Evolutionary conservation across 2,888 invertebrate genomes (phyloP).

Genomic region (Lissocephala sabroskyi): DNA sequence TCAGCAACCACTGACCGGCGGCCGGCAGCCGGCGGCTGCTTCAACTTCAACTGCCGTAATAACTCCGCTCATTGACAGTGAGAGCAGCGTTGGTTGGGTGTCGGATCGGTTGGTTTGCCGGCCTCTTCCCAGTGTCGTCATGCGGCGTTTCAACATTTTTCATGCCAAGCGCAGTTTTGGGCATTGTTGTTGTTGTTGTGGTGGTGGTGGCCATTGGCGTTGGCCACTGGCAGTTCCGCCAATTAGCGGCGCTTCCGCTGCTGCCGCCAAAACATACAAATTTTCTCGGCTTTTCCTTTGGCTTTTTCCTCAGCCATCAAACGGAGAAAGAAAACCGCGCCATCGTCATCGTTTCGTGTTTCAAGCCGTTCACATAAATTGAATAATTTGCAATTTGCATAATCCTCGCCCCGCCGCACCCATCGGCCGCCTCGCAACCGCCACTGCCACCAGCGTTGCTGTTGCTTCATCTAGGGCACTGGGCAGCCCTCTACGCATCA

Average conservation of each 20-base stretch:
- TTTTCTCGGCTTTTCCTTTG: conserved; percentile 55
- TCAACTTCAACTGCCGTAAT: conserved; percentile 14
- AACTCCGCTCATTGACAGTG: conserved; percentile 31
- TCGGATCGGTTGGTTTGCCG: too few relatives aligned
- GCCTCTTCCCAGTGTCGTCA: conserved; percentile 48
- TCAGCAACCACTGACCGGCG: conserved; percentile 30
- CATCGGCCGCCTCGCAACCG: not conserved
- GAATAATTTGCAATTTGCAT: conserved; percentile 56
- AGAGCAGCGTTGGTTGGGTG: conserved; percentile 14
- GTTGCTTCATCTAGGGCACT: not conserved
- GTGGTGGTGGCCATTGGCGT: conserved; percentile 8
- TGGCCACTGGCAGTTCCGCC: conserved; percentile 47
- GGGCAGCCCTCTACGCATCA: conserved; percentile 44
- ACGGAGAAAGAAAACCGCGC: too few relatives aligned
- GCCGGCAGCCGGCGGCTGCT: conserved; percentile 19
- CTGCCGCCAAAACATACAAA: conserved; percentile 23
- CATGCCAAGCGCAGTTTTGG: conserved; percentile 2
- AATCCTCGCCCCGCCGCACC: conserved; percentile 15
- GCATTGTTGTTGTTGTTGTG: conserved; percentile 18
- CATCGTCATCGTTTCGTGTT: conserved; percentile 13
- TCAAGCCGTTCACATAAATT: conserved; percentile 24
- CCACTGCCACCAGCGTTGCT: too few relatives aligned
- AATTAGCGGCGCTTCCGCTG: conserved; percentile 62
- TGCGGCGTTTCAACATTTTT: conserved; percentile 52
- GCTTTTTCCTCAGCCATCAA: too few relatives aligned